These are phyloP conservation scores for Petroica traversi DNA, from an alignment of 2,113 vertebrate genomes.

Conservation along the genomic window DNA sequence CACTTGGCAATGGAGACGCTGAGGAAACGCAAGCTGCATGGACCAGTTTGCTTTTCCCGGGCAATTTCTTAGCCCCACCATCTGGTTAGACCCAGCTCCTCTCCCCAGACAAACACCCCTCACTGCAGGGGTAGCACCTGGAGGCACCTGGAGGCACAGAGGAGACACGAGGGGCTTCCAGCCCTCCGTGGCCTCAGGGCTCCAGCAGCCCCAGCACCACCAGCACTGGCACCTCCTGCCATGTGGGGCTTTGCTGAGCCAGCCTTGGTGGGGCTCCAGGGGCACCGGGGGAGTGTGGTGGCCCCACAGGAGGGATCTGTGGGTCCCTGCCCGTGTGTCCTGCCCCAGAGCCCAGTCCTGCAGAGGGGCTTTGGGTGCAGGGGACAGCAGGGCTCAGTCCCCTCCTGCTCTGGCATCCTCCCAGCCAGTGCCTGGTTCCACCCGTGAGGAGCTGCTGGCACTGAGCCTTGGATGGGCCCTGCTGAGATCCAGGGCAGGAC, in stretches of 20 bases:
- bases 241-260: fast-evolving
- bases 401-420: background rate
- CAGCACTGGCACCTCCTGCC: fast-evolving
- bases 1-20: background rate
- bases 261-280: fast-evolving
- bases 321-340: fast-evolving
- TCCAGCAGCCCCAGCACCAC: fast-evolving
- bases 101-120: background rate
- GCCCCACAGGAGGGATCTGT: fast-evolving
- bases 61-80: background rate
- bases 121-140: background rate
- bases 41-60: background rate
- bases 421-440: fast-evolving
- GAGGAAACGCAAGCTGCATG: background rate
- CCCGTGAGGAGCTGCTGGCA: fast-evolving
- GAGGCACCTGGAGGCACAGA: fast-evolving
- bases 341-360: background rate
- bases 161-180: background rate
- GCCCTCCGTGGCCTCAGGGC: fast-evolving
- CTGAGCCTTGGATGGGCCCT: fast-evolving
- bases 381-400: fast-evolving
- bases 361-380: fast-evolving
- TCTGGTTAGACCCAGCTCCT: background rate
- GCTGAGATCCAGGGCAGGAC: background rate
- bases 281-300: background rate